phyloP scores from a whole-genome alignment of 2,888 invertebrate species.

The Apodemia mormo region DNA sequence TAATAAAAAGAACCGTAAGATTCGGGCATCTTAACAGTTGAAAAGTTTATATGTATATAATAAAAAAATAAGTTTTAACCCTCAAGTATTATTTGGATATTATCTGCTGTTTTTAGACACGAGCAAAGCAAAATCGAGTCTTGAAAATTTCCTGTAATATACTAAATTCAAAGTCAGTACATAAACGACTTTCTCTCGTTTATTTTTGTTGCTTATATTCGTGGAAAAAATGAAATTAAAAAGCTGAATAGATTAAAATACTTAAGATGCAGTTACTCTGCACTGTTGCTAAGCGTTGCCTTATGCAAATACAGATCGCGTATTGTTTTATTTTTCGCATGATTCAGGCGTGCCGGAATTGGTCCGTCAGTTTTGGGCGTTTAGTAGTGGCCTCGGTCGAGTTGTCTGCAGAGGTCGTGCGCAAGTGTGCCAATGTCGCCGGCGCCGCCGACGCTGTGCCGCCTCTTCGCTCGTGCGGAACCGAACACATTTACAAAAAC shows the following conservation, averaged over 20 bases:
- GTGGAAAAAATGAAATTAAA: no score
- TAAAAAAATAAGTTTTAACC: no score
- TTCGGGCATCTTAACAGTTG: no score
- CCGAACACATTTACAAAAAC: constrained; percentile 43
- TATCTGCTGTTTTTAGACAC: no score
- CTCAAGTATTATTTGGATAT: no score
- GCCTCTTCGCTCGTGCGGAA: constrained; percentile 69
- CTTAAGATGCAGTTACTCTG: background rate
- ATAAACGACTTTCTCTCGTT: background rate
- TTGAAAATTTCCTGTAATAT: no score
- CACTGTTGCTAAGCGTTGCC: background rate
- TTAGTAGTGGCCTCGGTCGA: constrained; percentile 71
- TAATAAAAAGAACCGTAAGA: no score
- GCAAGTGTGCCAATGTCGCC: constrained; percentile 79
- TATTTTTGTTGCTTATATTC: background rate
- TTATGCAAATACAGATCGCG: background rate
- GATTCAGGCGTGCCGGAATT: constrained; percentile 76
- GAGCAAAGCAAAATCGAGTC: no score
- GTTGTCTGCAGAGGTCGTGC: constrained; percentile 69
- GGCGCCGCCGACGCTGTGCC: constrained; percentile 45
- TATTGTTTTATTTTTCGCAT: constrained; percentile 44
- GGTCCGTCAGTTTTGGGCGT: constrained; percentile 67
- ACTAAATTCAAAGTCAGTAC: no score
- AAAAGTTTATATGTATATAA: no score
- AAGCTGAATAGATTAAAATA: no score